These are phyloP conservation scores for Rhopalosiphum maidis DNA, from an alignment of 1,140 invertebrate species.

Conservation along the genomic window DNA sequence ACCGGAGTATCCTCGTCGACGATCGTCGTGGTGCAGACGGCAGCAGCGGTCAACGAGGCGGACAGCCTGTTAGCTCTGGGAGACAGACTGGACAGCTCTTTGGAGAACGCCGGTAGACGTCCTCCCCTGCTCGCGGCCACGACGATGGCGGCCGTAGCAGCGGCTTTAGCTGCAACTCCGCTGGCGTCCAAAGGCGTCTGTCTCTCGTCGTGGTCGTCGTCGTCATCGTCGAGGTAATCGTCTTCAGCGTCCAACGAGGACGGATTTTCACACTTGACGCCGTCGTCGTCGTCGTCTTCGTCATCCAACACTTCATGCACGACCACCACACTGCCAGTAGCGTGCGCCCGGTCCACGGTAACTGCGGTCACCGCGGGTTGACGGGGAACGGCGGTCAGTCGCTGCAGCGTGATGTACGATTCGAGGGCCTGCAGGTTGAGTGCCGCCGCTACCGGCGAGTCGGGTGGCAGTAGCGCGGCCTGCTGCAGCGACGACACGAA, in stretches of 20 bases:
- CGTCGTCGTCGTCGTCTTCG: not conserved
- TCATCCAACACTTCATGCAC: not conserved
- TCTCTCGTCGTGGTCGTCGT: not conserved
- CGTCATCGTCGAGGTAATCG: not conserved
- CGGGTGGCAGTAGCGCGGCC: slow-evolving; percentile 76
- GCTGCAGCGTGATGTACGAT: slow-evolving; percentile 80
- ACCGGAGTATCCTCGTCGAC: slow-evolving; percentile 66
- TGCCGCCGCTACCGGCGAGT: slow-evolving; percentile 78
- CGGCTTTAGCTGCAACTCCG: not conserved
- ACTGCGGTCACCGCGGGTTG: slow-evolving; percentile 61
- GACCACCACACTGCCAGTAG: not conserved
- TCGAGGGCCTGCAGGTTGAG: slow-evolving; percentile 82
- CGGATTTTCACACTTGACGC: not conserved
- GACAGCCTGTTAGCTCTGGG: slow-evolving; percentile 33
- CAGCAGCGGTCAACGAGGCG: slow-evolving; percentile 21
- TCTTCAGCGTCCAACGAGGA: not conserved
- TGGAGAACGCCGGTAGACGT: slow-evolving; percentile 29
- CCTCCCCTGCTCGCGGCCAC: not conserved
- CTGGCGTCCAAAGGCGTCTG: not conserved
- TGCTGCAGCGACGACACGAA: slow-evolving; percentile 78
- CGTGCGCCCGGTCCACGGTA: slow-evolving; percentile 62
- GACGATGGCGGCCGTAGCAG: not conserved
- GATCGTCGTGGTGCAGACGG: slow-evolving; percentile 63
- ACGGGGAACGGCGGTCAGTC: slow-evolving; percentile 67
- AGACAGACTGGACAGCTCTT: slow-evolving; percentile 40